Conservation (phyloP, 92 coral and sea anemone species). For the Palythoa grandis region DNA sequence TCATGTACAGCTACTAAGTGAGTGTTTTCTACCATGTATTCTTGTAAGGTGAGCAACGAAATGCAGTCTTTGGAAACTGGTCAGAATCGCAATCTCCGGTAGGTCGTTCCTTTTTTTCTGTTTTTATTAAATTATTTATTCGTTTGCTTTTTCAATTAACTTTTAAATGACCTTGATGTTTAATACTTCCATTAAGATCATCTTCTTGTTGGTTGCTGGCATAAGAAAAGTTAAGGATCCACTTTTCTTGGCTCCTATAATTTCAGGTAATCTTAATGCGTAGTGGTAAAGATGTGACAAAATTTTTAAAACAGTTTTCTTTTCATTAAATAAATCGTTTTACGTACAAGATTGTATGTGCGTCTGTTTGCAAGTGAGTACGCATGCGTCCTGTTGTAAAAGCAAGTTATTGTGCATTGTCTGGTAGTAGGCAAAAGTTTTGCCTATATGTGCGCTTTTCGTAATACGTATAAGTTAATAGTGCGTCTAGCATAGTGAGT, state of each 20-base stretch:
- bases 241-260: constrained; percentile 63
- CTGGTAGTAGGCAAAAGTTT: no score
- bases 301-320: no score
- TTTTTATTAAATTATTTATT: not conserved
- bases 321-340: no score
- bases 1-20: not conserved
- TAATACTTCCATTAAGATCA: constrained; percentile 48
- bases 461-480: no score
- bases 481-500: no score
- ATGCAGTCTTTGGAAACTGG: not conserved
- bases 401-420: no score
- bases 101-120: not conserved
- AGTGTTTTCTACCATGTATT: not conserved
- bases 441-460: no score
- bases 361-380: no score
- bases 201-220: constrained; percentile 92
- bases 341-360: no score
- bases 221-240: constrained; percentile 93
- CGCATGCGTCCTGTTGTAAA: no score
- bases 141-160: not conserved
- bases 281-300: not conserved
- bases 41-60: not conserved
- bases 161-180: not conserved
- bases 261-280: constrained; percentile 69
- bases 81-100: constrained; percentile 27